A percentile compares a stretch with the other conserved stretches of the same genome.
These are phyloP conservation scores for Heteronetta atricapilla DNA, from an alignment of 2,113 vertebrate genomes.

Conservation along the genomic window DNA sequence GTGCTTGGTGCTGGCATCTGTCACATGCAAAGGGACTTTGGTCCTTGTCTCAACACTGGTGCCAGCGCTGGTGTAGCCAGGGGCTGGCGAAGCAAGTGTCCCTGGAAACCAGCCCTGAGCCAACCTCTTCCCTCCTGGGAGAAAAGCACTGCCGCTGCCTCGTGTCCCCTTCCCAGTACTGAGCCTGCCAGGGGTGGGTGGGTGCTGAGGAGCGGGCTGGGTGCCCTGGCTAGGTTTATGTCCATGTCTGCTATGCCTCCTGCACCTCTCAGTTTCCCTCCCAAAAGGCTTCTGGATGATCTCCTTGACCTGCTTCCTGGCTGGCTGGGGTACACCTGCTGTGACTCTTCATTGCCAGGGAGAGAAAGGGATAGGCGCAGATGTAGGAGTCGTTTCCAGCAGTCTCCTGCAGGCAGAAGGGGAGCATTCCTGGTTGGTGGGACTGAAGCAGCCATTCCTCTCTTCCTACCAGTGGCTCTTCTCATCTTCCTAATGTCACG, in stretches of 20 bases:
- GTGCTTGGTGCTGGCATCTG: neutral
- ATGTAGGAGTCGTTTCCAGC: fast-evolving
- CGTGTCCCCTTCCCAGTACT: neutral
- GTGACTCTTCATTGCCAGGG: too few species aligned
- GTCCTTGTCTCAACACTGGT: neutral
- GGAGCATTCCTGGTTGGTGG: neutral
- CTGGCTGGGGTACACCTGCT: neutral
- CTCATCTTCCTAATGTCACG: neutral
- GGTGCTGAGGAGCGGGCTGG: too few species aligned
- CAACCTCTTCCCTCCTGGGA: neutral
- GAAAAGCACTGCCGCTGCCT: neutral
- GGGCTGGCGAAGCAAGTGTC: fast-evolving
- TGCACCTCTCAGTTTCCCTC: fast-evolving
- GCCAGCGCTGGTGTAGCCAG: fast-evolving
- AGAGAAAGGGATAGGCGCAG: neutral
- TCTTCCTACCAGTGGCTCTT: fast-evolving
- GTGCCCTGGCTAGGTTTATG: neutral
- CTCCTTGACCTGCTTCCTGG: neutral
- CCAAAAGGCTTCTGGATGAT: neutral
- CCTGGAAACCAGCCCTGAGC: neutral
- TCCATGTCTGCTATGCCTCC: neutral
- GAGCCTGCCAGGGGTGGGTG: fast-evolving
- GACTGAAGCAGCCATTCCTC: neutral
- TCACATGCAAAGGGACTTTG: neutral
- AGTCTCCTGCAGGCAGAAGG: neutral